Conservation (phyloP, 2,113 vertebrate genomes). For the Aptenodytes forsteri region DNA sequence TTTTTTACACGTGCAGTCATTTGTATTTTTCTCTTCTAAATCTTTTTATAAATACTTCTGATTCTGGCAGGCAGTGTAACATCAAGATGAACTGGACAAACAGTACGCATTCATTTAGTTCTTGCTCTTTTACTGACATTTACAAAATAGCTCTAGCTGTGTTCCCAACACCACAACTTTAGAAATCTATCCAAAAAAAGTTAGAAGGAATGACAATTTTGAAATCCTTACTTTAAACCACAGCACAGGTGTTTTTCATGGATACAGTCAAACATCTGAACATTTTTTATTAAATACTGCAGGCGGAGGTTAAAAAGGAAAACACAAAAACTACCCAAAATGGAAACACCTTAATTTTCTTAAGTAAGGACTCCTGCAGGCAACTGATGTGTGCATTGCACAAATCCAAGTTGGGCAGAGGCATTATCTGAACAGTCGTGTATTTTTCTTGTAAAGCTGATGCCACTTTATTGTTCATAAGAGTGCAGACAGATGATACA, state of each 20-base stretch:
- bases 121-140: background rate
- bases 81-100: background rate
- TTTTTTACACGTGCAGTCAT: background rate
- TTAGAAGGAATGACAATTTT: background rate
- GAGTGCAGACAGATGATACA: background rate
- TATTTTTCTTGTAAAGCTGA: background rate
- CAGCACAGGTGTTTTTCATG: background rate
- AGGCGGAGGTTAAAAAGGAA: background rate
- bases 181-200: background rate
- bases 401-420: background rate
- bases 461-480: background rate
- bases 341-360: background rate
- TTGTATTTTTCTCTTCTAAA: background rate
- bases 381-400: background rate
- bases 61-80: background rate
- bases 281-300: background rate
- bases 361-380: background rate
- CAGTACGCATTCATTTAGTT: background rate
- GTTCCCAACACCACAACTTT: background rate
- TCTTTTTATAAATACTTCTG: background rate
- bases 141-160: background rate
- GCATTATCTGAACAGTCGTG: rapidly evolving
- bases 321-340: background rate
- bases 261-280: background rate
- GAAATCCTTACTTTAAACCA: background rate